phyloP scores from a whole-genome alignment of 2,113 vertebrate genomes.

The Atractosteus spatula region DNA sequence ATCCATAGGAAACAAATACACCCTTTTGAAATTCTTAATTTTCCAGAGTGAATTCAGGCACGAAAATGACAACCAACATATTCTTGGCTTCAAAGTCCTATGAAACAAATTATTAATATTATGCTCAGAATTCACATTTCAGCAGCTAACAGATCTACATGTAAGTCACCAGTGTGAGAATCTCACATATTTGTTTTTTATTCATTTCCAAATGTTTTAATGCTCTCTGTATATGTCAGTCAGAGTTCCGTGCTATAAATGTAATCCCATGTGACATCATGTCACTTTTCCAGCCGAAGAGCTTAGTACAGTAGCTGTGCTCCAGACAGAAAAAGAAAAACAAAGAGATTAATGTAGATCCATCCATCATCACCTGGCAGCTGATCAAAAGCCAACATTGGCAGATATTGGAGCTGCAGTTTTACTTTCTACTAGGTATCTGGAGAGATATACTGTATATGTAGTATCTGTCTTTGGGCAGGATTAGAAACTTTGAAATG shows the following conservation, averaged over 20 bases:
- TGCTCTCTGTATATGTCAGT: slow-evolving; percentile 27
- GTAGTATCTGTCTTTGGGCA: no score
- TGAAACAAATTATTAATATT: not conserved
- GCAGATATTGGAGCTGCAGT: slow-evolving; percentile 50
- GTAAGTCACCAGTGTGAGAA: slow-evolving; percentile 1
- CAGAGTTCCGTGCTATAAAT: slow-evolving; percentile 20
- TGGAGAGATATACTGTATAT: no score
- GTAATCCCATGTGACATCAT: slow-evolving; percentile 12
- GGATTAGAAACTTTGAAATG: no score
- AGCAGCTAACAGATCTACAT: not conserved
- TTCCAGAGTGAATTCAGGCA: not conserved
- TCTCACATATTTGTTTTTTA: slow-evolving; percentile 28
- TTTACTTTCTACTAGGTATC: slow-evolving; percentile 26
- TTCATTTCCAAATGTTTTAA: slow-evolving; percentile 31
- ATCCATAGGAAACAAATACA: no score
- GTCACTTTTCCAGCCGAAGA: slow-evolving; percentile 20
- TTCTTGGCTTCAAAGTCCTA: not conserved
- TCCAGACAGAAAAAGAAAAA: slow-evolving; percentile 24
- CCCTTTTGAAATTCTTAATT: not conserved
- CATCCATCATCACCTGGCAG: slow-evolving; percentile 59
- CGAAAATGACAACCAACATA: not conserved
- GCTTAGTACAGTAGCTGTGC: slow-evolving; percentile 9
- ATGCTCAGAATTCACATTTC: not conserved
- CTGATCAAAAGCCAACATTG: slow-evolving; percentile 61
- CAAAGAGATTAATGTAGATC: slow-evolving; percentile 56